Evolutionary conservation across 2,113 vertebrate species (phyloP).

Genomic region (Lycocorax pyrrhopterus): DNA sequence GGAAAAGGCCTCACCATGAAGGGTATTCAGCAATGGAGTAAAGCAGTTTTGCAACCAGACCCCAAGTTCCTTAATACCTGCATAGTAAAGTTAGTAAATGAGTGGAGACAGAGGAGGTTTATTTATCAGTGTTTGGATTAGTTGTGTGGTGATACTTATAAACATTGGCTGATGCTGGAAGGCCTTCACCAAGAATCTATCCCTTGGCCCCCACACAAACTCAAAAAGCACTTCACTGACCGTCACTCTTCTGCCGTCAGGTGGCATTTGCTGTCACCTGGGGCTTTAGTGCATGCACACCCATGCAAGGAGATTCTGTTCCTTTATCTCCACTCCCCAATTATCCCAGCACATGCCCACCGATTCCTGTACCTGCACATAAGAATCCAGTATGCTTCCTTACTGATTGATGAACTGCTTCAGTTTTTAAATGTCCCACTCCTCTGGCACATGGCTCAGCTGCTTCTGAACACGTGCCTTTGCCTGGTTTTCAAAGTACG

Average conservation of each 20-base stretch:
- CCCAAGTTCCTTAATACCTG: neutral
- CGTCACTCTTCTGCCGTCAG: neutral
- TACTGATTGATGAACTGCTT: neutral
- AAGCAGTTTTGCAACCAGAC: neutral
- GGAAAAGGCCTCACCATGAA: neutral
- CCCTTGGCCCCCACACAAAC: neutral
- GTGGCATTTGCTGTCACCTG: neutral
- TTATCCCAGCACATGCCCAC: rapidly evolving
- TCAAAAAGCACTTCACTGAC: neutral
- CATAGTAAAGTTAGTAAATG: neutral
- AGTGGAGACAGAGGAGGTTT: neutral
- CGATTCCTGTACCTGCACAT: neutral
- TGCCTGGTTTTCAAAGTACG: neutral
- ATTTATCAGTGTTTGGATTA: neutral
- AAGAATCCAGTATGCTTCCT: neutral
- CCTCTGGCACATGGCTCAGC: neutral
- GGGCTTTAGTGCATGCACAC: neutral
- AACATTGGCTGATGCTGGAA: neutral
- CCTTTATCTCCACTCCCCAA: neutral
- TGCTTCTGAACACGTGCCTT: neutral
- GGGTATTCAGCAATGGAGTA: neutral
- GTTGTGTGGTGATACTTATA: neutral
- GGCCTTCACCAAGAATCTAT: neutral
- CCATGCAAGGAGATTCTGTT: neutral
- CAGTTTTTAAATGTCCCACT: neutral